A percentile compares a stretch with the other conserved stretches of the same genome.
Evolutionary conservation across 2,888 invertebrate species (phyloP).

Genomic region (Sphaerophoria taeniata): DNA sequence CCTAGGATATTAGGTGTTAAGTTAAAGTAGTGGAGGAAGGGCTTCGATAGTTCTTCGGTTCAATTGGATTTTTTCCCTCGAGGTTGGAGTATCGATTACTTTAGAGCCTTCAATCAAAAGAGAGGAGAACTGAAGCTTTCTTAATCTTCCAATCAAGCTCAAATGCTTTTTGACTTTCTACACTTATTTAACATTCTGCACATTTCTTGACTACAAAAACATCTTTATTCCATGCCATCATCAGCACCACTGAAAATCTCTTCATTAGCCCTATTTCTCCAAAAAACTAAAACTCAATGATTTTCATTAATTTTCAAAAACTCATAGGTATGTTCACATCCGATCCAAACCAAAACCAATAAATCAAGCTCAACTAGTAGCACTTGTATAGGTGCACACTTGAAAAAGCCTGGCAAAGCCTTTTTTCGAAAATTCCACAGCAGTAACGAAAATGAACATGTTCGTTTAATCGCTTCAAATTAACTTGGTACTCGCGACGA

Average conservation of each 20-base stretch:
- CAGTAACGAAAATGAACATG: constrained; percentile 65
- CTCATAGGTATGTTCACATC: not conserved
- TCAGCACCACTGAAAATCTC: too few species aligned
- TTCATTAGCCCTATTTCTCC: too few species aligned
- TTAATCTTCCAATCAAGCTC: too few species aligned
- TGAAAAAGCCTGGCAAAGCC: constrained; percentile 23
- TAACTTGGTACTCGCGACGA: constrained; percentile 37
- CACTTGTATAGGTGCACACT: not conserved
- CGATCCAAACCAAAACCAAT: not conserved
- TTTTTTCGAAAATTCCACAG: constrained; percentile 32
- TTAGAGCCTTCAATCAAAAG: too few species aligned
- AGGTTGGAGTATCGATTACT: too few species aligned
- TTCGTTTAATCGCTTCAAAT: constrained; percentile 69
- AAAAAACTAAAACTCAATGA: not conserved
- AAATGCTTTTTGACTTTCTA: too few species aligned
- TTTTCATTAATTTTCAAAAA: not conserved
- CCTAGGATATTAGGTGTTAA: constrained; percentile 25
- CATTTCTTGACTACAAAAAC: too few species aligned
- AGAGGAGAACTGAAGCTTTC: too few species aligned
- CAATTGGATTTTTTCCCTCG: too few species aligned
- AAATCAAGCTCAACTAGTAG: constrained; percentile 35
- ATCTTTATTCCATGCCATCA: too few species aligned
- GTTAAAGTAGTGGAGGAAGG: not conserved
- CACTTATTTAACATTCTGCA: too few species aligned
- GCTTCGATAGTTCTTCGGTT: not conserved